A percentile compares a stretch with the other conserved stretches of the same genome.
Conservation (phyloP, 2,888 invertebrate species). For the Drosophila kambysellisi region DNA sequence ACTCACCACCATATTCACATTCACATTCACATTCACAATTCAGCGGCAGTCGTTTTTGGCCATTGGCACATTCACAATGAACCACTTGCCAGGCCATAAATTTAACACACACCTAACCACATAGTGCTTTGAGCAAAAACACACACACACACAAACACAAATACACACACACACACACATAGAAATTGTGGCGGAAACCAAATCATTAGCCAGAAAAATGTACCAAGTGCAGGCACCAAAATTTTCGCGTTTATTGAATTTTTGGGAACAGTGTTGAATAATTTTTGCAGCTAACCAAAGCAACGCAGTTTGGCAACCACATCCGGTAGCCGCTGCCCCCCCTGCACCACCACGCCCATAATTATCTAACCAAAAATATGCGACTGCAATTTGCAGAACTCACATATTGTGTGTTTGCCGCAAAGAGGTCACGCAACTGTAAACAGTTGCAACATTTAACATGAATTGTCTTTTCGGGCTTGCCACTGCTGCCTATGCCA, state of each 20-base stretch:
- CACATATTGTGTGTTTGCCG: conserved; percentile 11
- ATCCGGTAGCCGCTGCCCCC: conserved; percentile 43
- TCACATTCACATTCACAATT: conserved; percentile 57
- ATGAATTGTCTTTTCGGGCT: conserved; percentile 5
- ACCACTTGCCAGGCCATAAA: conserved; percentile 78
- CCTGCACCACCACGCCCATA: conserved; percentile 48
- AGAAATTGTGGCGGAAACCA: conserved; percentile 59
- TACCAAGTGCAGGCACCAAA: conserved; percentile 47
- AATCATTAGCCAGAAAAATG: conserved; percentile 78
- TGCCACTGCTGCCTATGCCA: neutral
- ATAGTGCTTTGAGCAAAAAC: conserved; percentile 31
- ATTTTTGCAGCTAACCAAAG: conserved; percentile 52
- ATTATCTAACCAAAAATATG: conserved; percentile 75
- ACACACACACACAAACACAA: conserved; percentile 13
- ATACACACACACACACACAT: conserved; percentile 14
- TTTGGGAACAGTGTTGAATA: conserved; percentile 48
- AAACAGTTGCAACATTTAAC: conserved; percentile 31
- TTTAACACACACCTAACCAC: conserved; percentile 70
- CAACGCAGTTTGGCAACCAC: conserved; percentile 68
- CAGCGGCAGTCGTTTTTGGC: conserved; percentile 51
- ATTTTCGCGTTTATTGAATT: conserved; percentile 61
- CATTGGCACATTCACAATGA: conserved; percentile 72
- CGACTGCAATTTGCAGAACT: conserved; percentile 42
- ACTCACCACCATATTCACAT: conserved; percentile 18
- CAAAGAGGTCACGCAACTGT: conserved; percentile 40